phyloP scores from a whole-genome alignment of 2,797 vertebrate species.

The Sebastes cheni region DNA sequence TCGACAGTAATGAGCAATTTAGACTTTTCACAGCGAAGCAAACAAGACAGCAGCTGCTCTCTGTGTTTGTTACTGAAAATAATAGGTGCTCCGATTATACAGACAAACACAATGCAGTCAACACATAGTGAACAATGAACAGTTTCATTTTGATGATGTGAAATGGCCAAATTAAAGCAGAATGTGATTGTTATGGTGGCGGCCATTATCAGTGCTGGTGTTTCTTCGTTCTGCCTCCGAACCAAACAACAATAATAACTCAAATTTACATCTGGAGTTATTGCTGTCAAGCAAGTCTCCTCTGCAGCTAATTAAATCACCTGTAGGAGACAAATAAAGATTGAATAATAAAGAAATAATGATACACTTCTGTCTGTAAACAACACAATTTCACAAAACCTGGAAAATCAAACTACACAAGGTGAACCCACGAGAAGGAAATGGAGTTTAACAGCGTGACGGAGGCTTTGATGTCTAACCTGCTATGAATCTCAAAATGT shows the following conservation, averaged over 20 bases:
- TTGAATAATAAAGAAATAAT: neutral
- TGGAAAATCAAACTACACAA: neutral
- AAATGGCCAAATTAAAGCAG: neutral
- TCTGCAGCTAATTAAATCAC: neutral
- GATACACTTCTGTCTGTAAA: neutral
- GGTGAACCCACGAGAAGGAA: neutral
- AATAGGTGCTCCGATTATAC: neutral
- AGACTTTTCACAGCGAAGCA: constrained; percentile 5
- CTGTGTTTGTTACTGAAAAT: neutral
- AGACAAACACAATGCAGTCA: neutral
- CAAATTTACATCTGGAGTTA: neutral
- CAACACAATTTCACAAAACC: neutral
- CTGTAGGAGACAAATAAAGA: neutral
- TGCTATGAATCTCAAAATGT: constrained; percentile 19
- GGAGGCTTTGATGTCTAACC: constrained; percentile 28
- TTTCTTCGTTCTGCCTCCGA: neutral
- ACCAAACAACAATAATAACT: neutral
- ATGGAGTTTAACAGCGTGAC: neutral
- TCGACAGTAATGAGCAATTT: constrained; percentile 24
- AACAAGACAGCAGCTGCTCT: constrained; percentile 6
- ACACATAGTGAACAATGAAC: neutral
- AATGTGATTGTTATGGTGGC: neutral
- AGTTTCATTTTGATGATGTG: neutral
- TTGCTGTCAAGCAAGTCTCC: neutral
- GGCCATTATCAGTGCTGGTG: neutral